Evolutionary conservation across 2,797 vertebrate genomes (phyloP), one percentile per base, ranked within the genome.

Genomic region (Sparus aurata): DNA sequence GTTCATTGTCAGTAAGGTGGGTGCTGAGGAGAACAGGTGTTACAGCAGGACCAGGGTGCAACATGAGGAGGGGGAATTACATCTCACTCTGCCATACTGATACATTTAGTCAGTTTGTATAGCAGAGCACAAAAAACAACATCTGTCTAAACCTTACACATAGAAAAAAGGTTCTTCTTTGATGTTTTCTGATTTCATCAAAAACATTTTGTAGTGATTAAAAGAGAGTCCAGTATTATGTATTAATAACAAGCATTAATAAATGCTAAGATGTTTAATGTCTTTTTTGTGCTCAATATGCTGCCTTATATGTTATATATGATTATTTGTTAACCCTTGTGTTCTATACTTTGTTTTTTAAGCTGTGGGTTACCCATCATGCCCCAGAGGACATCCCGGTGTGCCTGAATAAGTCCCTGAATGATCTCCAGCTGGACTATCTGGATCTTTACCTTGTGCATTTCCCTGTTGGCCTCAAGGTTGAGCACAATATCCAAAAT

Each of bases 1-100:
- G 93, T 96, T 95, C 81, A 85, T 96, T 3, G 95, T 95, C 77
- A 96, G 94, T 72, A 96, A 96, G 94, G 95, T 95, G 63, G 38
- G 80, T 74, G 47, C 8, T 30, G 23, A 18, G 30, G 16, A 15
- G 38, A 45, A 4, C 66, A 66, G 11, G 18, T 12, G 13, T 34
- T 38, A 6, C 15, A 27, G 47, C 1, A 25, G 52, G 18, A n/a
- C 20, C 20, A 27, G 46, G 30, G 43, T 43, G 52, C 0, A 71
- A 38, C 47, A 60, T 10, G 25, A 53, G 22, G 23, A 62, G 5
- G 43, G 47, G 61, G 7, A 30, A 20, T 17, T 25, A 34, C 20
- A 53, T 23, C 1, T 2, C 8, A 18, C 38, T 38, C 34, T 38
- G 15, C 8, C 20, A 20, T 61, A 16, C 17, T 3, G 6, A 54